phyloP scores from a whole-genome alignment of 2,113 vertebrate species.

The Cisticola juncidis region DNA sequence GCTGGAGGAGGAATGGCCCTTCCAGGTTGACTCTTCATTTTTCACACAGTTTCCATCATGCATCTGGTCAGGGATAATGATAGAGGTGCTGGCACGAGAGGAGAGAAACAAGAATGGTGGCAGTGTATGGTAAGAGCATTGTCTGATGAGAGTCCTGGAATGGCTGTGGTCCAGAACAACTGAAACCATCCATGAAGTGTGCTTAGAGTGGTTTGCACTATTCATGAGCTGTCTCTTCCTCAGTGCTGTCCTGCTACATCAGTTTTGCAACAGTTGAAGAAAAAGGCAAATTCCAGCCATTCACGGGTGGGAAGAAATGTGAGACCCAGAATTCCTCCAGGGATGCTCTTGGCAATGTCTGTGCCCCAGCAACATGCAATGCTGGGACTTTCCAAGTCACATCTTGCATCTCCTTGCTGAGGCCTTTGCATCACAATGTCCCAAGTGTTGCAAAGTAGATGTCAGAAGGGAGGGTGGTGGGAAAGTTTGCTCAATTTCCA shows the following conservation, averaged over 20 bases:
- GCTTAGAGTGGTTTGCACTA: background rate
- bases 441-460: background rate
- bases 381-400: background rate
- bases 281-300: background rate
- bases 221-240: background rate
- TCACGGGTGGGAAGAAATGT: background rate
- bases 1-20: background rate
- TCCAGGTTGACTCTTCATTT: background rate
- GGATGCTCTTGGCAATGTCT: fast-evolving
- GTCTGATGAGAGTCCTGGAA: background rate
- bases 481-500: background rate
- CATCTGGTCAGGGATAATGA: background rate
- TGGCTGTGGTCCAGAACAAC: background rate
- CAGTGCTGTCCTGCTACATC: background rate
- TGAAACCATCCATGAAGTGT: background rate
- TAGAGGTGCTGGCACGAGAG: background rate
- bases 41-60: fast-evolving
- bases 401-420: background rate
- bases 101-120: background rate
- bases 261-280: background rate
- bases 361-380: background rate
- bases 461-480: background rate
- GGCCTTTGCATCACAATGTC: fast-evolving
- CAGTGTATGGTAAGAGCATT: background rate
- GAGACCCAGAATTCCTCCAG: fast-evolving